Conservation (phyloP, 2,888 invertebrate species). For the Pammene fasciana region DNA sequence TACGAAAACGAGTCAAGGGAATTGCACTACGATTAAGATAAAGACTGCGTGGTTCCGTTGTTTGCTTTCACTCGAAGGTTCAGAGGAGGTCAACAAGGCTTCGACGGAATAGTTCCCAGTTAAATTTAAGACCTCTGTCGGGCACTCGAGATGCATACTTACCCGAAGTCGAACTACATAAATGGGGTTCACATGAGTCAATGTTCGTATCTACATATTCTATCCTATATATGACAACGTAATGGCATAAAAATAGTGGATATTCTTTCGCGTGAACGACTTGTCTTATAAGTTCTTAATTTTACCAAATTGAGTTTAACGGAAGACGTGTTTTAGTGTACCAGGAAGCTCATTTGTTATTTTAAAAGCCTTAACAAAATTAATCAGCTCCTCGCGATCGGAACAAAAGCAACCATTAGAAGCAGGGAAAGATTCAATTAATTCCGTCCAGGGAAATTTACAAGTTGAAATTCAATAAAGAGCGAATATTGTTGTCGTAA, state of each 20-base stretch:
- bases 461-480: slow-evolving; percentile 75
- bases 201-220: no score
- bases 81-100: slow-evolving; percentile 21
- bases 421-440: slow-evolving; percentile 62
- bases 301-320: not conserved
- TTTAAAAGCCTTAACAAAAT: slow-evolving; percentile 68
- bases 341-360: slow-evolving; percentile 48
- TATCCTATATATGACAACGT: no score
- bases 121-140: slow-evolving; percentile 7
- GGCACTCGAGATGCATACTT: not conserved
- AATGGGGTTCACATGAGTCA: not conserved
- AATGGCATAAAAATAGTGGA: no score
- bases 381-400: slow-evolving; percentile 63
- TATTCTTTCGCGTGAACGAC: not conserved
- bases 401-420: slow-evolving; percentile 46
- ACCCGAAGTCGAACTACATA: not conserved
- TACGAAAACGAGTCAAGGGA: slow-evolving; percentile 6
- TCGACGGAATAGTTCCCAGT: not conserved
- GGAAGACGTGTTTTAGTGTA: slow-evolving; percentile 6
- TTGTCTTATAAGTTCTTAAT: not conserved
- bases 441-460: slow-evolving; percentile 73
- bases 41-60: slow-evolving; percentile 18
- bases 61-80: slow-evolving; percentile 9
- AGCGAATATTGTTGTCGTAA: slow-evolving; percentile 71
- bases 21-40: slow-evolving; percentile 11